These are phyloP conservation scores for Spialia ferax DNA, from an alignment of 2,888 invertebrate genomes.

Conservation along the genomic window DNA sequence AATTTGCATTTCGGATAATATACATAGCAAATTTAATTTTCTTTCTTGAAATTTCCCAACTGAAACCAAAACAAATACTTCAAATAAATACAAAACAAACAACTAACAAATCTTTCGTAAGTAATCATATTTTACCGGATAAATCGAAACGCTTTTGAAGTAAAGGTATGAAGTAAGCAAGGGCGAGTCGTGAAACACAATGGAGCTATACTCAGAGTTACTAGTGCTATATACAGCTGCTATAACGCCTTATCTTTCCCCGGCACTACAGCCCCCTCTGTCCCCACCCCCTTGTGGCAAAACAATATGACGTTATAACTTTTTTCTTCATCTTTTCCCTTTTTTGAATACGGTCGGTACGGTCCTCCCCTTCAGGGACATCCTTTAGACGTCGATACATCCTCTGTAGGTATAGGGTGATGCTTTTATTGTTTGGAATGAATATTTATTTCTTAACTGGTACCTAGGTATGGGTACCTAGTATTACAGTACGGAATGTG, in stretches of 20 bases:
- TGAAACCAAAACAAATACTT: too few relatives aligned
- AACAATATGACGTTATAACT: constrained; percentile 87
- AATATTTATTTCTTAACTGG: neutral
- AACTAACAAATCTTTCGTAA: neutral
- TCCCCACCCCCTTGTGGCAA: constrained; percentile 76
- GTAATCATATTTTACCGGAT: neutral
- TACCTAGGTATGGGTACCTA: neutral
- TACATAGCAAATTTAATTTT: too few relatives aligned
- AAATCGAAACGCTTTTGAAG: neutral
- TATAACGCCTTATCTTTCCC: constrained; percentile 78
- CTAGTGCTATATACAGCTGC: constrained; percentile 62
- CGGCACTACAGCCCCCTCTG: constrained; percentile 61
- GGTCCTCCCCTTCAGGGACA: constrained; percentile 70
- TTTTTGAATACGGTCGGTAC: constrained; percentile 82
- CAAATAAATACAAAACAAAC: too few relatives aligned
- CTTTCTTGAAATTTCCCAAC: too few relatives aligned
- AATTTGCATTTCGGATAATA: too few relatives aligned
- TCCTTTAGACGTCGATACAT: constrained; percentile 73
- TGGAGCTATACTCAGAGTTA: constrained; percentile 58
- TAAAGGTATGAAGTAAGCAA: constrained; percentile 64
- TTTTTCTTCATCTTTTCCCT: constrained; percentile 83
- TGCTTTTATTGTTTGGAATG: constrained; percentile 51
- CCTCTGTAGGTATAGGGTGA: constrained; percentile 62
- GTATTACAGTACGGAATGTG: too few relatives aligned
- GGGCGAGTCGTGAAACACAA: constrained; percentile 72